Base-by-base conservation (phyloP, 2,113 vertebrate species). In the Machaerirhynchus nigripectus region DNA sequence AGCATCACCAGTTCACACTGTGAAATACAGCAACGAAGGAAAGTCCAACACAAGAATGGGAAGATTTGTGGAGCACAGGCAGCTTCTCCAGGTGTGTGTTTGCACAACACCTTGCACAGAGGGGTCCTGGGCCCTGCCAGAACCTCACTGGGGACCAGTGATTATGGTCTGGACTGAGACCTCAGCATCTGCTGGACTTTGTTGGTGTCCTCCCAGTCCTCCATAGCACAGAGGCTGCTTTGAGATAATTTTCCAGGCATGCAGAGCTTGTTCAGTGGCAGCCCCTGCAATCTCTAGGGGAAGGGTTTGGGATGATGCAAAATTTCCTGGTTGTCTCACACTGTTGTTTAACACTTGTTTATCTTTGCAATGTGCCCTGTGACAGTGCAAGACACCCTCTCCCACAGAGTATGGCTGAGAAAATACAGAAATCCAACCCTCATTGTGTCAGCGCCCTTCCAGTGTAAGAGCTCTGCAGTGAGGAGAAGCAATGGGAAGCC, bases 371-470 rank as follows among this genome's bases (percentile, higher is more conserved):
- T 15, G 11, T 59, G 22, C 22, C 55, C 30, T 55, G 33, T 59
- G 42, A 49, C 37, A 59, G 44, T 14, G 35, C 0, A 4, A 75
- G 26, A 49, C 31, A 65, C 14, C 11, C 11, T 77, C 28, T 77
- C 40, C 27, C 42, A 59, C 16, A 46, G 30, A 39, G 8, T 3
- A 19, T 12, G 23, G 28, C 4, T 64, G 33, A 46, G 89, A 57
- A 56, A 69, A 47, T 16, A 28, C 63, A 68, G 53, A 78, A 71
- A 81, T 18, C 17, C 78, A 50, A 5, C 18, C 42, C 31, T 83
- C 0, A 0, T 2, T 35, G 12, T 11, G 6, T 44, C 39, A 70
- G 20, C 11, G 64, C 30, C 46, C 24, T 47, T 75, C 12, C 35
- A 40, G 22, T 10, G 22, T 30, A 13, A 71, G 44, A 53, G 8